A percentile compares a stretch with the other conserved stretches of the same genome.
These are phyloP conservation scores for Drosophila vallismaia DNA, from an alignment of 2,888 invertebrate species.

Conservation along the genomic window DNA sequence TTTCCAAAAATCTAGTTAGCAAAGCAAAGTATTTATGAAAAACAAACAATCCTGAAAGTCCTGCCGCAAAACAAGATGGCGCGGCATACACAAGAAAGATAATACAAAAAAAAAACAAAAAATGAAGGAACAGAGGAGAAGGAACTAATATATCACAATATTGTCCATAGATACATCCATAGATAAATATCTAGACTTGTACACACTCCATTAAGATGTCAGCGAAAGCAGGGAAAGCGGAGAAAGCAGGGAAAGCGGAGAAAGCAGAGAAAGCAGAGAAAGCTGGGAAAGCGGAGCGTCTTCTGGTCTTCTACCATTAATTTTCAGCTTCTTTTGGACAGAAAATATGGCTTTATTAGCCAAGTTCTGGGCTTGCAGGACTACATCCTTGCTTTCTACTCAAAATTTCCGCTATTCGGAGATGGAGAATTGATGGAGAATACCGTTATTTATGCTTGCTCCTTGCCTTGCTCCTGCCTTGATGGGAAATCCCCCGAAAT, in stretches of 20 bases:
- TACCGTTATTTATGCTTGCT: background rate
- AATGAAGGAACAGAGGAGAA: slow-evolving; percentile 21
- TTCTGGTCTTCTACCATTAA: background rate
- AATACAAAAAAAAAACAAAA: slow-evolving; percentile 10
- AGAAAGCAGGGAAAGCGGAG: slow-evolving; percentile 10
- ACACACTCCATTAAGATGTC: slow-evolving; percentile 26
- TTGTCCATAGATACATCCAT: slow-evolving; percentile 21
- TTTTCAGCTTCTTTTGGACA: background rate
- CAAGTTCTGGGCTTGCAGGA: no score
- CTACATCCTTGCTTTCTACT: no score
- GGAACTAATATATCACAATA: slow-evolving; percentile 33
- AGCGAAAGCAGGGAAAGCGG: background rate
- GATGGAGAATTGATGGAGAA: background rate
- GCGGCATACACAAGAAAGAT: slow-evolving; percentile 22
- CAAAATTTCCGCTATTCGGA: no score
- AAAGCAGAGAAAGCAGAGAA: background rate
- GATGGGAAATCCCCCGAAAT: slow-evolving; percentile 3
- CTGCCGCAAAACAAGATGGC: background rate
- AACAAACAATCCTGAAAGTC: background rate
- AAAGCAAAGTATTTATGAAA: slow-evolving; percentile 4
- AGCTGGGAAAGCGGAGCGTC: background rate
- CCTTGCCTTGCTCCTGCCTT: background rate
- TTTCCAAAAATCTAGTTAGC: background rate
- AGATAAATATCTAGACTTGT: slow-evolving; percentile 20
- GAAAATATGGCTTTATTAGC: background rate